Percentiles rank a stretch among this genome's conserved stretches.
These are phyloP conservation scores for Julus scandinavius DNA, from an alignment of 2,888 invertebrate genomes.

Conservation along the genomic window DNA sequence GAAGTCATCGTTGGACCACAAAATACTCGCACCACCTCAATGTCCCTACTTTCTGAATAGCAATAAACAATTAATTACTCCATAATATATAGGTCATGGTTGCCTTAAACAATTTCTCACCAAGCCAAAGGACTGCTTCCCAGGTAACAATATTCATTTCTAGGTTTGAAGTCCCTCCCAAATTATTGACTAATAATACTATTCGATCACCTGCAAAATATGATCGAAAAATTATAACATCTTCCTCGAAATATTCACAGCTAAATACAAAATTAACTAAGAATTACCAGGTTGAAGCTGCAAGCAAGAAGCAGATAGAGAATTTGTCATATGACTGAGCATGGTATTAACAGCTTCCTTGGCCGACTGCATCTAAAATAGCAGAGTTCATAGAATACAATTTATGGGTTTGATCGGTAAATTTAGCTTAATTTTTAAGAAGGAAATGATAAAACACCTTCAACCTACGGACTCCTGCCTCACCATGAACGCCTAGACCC, in stretches of 20 bases:
- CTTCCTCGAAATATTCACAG: not conserved
- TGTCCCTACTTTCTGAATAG: slow-evolving; percentile 67
- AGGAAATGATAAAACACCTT: slow-evolving; percentile 61
- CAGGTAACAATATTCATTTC: slow-evolving; percentile 79
- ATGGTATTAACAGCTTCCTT: slow-evolving; percentile 66
- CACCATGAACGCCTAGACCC: slow-evolving; percentile 71
- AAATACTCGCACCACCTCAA: slow-evolving; percentile 71
- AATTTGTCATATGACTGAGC: slow-evolving; percentile 67
- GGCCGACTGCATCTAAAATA: slow-evolving; percentile 66
- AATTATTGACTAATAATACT: slow-evolving; percentile 74
- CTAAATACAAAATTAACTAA: not conserved
- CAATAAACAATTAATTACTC: not conserved
- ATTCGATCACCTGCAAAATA: slow-evolving; percentile 55
- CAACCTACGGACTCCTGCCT: slow-evolving; percentile 70
- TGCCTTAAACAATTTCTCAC: slow-evolving; percentile 66
- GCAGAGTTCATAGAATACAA: slow-evolving; percentile 59
- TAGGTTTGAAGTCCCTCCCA: slow-evolving; percentile 78
- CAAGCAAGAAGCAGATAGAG: slow-evolving; percentile 63
- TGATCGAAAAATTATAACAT: slow-evolving; percentile 42
- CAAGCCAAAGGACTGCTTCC: slow-evolving; percentile 74
- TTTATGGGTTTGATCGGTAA: not conserved
- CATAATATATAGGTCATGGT: not conserved
- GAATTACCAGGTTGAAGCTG: slow-evolving; percentile 61
- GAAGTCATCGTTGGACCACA: slow-evolving; percentile 77
- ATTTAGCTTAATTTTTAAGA: not conserved